Evolutionary conservation across 1,140 invertebrate species (phyloP).

Genomic region (Dendroctonus ponderosae): DNA sequence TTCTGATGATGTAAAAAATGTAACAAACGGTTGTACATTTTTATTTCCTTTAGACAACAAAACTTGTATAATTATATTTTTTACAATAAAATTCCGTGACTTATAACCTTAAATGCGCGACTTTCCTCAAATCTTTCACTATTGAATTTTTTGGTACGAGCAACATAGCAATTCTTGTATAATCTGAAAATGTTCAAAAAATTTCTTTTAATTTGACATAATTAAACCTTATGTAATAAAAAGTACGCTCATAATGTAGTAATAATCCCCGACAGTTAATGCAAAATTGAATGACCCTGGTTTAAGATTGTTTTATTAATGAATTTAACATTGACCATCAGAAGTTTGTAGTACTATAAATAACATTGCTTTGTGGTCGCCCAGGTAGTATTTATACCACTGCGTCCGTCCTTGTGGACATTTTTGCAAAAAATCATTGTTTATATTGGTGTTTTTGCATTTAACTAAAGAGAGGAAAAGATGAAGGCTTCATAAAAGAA

Average conservation of each 20-base stretch:
- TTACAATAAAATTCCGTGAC: too few relatives aligned
- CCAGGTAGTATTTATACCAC: slow-evolving; percentile 23
- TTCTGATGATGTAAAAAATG: too few relatives aligned
- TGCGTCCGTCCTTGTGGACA: slow-evolving; percentile 26
- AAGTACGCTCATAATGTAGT: slow-evolving; percentile 18
- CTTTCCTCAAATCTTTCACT: too few relatives aligned
- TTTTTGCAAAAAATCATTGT: slow-evolving; percentile 13
- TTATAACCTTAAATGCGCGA: too few relatives aligned
- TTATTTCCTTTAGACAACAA: too few relatives aligned
- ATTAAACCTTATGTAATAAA: slow-evolving; percentile 20
- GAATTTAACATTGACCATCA: slow-evolving; percentile 37
- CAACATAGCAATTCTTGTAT: too few relatives aligned
- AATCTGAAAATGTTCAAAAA: too few relatives aligned
- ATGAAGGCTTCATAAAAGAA: not conserved
- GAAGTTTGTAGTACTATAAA: slow-evolving; percentile 35
- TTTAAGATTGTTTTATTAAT: slow-evolving; percentile 35
- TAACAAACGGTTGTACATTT: too few relatives aligned
- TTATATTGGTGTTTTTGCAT: slow-evolving; percentile 1
- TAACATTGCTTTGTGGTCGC: slow-evolving; percentile 31
- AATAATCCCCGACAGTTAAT: slow-evolving; percentile 10
- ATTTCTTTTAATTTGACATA: too few relatives aligned
- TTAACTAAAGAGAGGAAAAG: not conserved
- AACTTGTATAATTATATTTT: too few relatives aligned
- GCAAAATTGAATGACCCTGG: slow-evolving; percentile 33
- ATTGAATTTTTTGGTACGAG: too few relatives aligned